Evolutionary conservation across 2,888 invertebrate genomes (phyloP), one percentile per base, ranked within the genome.

Genomic region (Troides helena): DNA sequence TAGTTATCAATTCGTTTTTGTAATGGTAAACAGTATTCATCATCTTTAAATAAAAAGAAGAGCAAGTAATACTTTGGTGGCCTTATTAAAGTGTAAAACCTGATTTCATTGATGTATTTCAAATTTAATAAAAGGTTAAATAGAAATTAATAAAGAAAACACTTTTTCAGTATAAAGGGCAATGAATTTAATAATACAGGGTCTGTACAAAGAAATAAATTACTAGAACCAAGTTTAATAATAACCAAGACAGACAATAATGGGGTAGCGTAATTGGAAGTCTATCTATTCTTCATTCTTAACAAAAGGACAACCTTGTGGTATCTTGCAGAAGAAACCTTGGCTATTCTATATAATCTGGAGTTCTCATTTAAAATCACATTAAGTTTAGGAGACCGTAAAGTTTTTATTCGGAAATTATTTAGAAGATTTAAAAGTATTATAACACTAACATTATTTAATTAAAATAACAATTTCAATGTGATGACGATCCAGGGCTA

Each of bases 221-320:
- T 18, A 60, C 18, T 60, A 36, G 60, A 60, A 30, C 60, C 12
- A 60, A 18, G 17, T 36, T 36, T 60, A 60, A 60, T 36, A 60
- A 60, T 60, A 60, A 18, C 18, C 17, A 60, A 18, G 18, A 60
- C 30, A 36, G 60, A 60, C 23, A 60, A 60, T 60, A 60, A 25
- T 60, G 36, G 60, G 36, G 60, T 36, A 18, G 14, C 30, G 46
- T 23, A 62, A 23, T 14, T 23, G 23, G 21, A 39, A 36, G 14
- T 39, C 39, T 21, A 39, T 25, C 62, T 46, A 39, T 46, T 62
- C 43, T 62, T 46, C 36, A 23, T 62, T 46, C 62, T 39, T 46
- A 21, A 46, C 17, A 62, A 62, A 62, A 46, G 46, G 14, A 17
- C 46, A 62, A 46, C 23, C 46, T 62, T 62, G 21, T 23, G 23